Evolutionary conservation across 1,140 invertebrate genomes (phyloP), one percentile per base, ranked within the genome.

Genomic region (Tribolium madens): DNA sequence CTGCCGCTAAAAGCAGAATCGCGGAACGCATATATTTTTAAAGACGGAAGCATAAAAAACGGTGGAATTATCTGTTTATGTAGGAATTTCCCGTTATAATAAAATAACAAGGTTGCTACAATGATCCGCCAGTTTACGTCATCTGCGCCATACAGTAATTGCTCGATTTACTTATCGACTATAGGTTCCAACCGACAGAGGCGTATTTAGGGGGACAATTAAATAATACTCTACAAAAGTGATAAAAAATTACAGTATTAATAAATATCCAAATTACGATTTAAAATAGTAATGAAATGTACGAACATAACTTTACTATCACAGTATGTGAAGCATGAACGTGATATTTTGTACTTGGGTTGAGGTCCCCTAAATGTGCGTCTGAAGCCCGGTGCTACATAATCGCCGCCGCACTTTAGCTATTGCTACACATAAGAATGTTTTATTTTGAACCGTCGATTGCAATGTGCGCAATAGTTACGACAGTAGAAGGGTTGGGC

Each of bases 391-490:
- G 57, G 57, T 12, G 26, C 26, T 31, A 64, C 31, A 64, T 64
- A 26, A 26, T 26, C 21, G 21, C 1, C 26, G 17, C 17, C 14
- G 17, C 42, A 52, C 52, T 72, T 48, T 48, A 46, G 18, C 69
- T 52, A 31, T 72, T 72, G 70, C 70, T 72, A 72, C 70, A 72
- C 50, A 50, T 48, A 72, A 72, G 70, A 72, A 72, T 72, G 70
- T 72, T 72, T 72, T 72, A 72, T 72, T 72, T 72, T 72, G 70
- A 50, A 52, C 70, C 26, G 46, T 72, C 70, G 70, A 72, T 72
- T 72, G 70, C 70, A 72, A 18, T 52, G 70, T 72, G 70, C 42
- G 70, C 70, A 72, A 64, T 64, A 21, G 46, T 72, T 72, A 72
- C 70, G 70, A 72, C 70, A 72, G 70, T 52, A 26, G 47, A 72